Evolutionary conservation across 2,113 vertebrate species (phyloP).

Genomic region (Tupaia chinensis): DNA sequence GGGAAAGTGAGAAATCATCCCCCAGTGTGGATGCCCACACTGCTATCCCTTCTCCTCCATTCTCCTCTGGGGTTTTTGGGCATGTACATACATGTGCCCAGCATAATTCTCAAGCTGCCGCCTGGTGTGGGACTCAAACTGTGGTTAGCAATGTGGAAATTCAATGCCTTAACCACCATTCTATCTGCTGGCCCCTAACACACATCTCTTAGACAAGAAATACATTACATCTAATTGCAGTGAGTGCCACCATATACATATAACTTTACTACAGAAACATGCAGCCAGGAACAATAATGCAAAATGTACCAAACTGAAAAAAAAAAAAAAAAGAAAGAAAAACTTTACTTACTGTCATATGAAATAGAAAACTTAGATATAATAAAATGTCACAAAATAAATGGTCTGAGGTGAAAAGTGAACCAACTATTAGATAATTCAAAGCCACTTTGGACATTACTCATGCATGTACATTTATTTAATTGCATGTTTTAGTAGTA

Average conservation of each 20-base stretch:
- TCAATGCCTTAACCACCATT: too few species aligned
- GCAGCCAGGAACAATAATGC: neutral
- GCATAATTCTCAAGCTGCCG: too few species aligned
- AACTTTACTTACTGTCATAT: neutral
- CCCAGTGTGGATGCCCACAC: too few species aligned
- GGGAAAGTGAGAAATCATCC: too few species aligned
- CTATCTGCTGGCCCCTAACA: too few species aligned
- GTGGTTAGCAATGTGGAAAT: too few species aligned
- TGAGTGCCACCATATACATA: neutral
- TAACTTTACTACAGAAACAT: neutral
- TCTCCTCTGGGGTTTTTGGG: too few species aligned
- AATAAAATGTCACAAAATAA: neutral
- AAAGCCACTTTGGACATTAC: neutral
- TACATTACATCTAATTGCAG: neutral
- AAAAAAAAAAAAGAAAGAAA: neutral
- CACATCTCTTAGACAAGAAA: neutral
- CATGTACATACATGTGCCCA: neutral
- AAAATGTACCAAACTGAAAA: neutral
- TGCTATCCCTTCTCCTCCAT: too few species aligned
- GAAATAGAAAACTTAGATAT: neutral
- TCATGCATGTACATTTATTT: neutral
- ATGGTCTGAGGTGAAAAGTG: neutral
- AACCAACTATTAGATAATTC: neutral
- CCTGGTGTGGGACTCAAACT: too few species aligned
- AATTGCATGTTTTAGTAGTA: neutral